These are phyloP conservation scores for Numida meleagris DNA, from an alignment of 2,113 vertebrate species.

Conservation along the genomic window DNA sequence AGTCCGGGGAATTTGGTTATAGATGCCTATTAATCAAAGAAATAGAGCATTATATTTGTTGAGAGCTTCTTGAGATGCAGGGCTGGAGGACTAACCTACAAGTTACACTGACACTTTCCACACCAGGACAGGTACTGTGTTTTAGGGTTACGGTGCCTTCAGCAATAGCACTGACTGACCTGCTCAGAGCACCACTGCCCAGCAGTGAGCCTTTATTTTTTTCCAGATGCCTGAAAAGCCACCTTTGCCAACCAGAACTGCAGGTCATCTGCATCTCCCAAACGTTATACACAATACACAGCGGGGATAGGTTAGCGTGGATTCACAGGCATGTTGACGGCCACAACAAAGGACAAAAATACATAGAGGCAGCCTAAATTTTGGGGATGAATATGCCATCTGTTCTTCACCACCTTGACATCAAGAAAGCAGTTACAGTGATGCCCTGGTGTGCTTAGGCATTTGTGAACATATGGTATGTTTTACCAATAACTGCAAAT, in stretches of 20 bases:
- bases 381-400: constrained; percentile 48
- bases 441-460: constrained; percentile 2
- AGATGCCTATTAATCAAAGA: constrained; percentile 33
- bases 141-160: constrained; percentile 44
- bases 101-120: constrained; percentile 54
- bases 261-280: constrained; percentile 40
- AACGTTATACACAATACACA: constrained; percentile 9
- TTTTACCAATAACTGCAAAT: constrained; percentile 41
- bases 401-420: constrained; percentile 54
- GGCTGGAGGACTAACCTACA: constrained; percentile 14
- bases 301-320: constrained; percentile 32
- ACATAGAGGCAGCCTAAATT: constrained; percentile 52
- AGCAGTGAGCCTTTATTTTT: background rate
- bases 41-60: constrained; percentile 26
- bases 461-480: constrained; percentile 13
- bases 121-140: background rate
- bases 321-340: constrained; percentile 50
- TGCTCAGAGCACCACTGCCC: constrained; percentile 23
- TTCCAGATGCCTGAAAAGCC: constrained; percentile 12
- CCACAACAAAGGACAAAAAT: constrained; percentile 45
- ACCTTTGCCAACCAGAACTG: constrained; percentile 38
- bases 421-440: constrained; percentile 38
- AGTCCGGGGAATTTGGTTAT: constrained; percentile 23
- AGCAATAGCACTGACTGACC: constrained; percentile 28
- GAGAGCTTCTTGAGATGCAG: constrained; percentile 24